These are phyloP conservation scores for Ochotona princeps DNA, from an alignment of 2,113 vertebrate species.

Conservation along the genomic window DNA sequence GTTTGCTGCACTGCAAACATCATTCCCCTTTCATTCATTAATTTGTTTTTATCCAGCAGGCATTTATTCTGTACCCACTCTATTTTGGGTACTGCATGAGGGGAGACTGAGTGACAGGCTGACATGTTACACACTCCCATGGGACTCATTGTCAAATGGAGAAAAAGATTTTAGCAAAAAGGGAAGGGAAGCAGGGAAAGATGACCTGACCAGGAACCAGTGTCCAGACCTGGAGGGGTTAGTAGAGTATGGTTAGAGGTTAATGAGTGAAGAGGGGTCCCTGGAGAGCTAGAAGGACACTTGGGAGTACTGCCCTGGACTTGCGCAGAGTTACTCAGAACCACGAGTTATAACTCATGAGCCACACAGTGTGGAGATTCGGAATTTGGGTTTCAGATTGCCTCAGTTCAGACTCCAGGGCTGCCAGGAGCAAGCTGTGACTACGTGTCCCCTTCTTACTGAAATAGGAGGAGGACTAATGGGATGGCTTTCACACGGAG, in stretches of 20 bases:
- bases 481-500: not conserved
- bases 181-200: not conserved
- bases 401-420: not conserved
- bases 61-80: not conserved
- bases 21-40: not conserved
- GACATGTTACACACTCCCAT: not conserved
- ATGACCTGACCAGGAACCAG: not conserved
- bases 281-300: not conserved
- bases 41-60: not conserved
- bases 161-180: not conserved
- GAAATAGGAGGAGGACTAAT: not conserved
- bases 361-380: not conserved
- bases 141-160: not conserved
- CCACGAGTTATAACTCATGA: not conserved
- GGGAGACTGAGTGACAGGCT: not conserved
- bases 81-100: not conserved
- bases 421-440: not conserved
- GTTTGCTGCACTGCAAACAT: not conserved
- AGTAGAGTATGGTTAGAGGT: not conserved
- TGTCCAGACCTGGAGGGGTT: not conserved
- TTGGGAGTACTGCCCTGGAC: not conserved
- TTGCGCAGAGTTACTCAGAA: not conserved
- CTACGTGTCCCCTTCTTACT: not conserved
- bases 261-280: not conserved
- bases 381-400: not conserved